These are phyloP conservation scores for Ellobius talpinus DNA, from an alignment of 2,113 vertebrate genomes.

Conservation along the genomic window DNA sequence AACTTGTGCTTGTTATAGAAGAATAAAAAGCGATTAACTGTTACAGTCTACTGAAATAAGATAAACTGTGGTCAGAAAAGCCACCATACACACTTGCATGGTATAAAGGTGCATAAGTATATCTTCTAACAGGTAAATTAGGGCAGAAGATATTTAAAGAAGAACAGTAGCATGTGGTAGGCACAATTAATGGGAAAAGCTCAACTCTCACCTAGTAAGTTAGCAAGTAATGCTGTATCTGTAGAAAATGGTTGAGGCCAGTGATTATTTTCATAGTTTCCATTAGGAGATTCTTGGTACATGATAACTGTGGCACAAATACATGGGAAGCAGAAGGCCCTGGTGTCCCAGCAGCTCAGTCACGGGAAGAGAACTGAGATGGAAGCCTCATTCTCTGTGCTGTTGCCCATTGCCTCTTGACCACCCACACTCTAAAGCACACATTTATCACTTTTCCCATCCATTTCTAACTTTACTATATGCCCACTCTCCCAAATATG, in stretches of 20 bases:
- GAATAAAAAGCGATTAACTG: background rate
- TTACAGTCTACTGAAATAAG: background rate
- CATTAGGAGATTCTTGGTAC: background rate
- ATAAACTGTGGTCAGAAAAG: background rate
- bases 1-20: background rate
- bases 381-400: background rate
- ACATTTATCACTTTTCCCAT: background rate
- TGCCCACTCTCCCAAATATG: background rate
- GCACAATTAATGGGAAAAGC: background rate
- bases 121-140: background rate
- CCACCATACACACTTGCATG: background rate
- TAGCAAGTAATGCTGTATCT: background rate
- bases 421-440: background rate
- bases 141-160: background rate
- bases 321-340: background rate
- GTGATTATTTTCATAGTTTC: constrained; percentile 11
- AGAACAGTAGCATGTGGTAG: background rate
- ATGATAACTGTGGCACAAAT: background rate
- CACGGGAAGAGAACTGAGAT: background rate
- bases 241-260: background rate
- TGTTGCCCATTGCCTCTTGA: no score
- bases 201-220: background rate
- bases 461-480: constrained; percentile 6
- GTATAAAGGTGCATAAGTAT: no score
- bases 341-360: background rate